phyloP scores from a whole-genome alignment of 2,888 invertebrate genomes.

The Halocaridina rubra region DNA sequence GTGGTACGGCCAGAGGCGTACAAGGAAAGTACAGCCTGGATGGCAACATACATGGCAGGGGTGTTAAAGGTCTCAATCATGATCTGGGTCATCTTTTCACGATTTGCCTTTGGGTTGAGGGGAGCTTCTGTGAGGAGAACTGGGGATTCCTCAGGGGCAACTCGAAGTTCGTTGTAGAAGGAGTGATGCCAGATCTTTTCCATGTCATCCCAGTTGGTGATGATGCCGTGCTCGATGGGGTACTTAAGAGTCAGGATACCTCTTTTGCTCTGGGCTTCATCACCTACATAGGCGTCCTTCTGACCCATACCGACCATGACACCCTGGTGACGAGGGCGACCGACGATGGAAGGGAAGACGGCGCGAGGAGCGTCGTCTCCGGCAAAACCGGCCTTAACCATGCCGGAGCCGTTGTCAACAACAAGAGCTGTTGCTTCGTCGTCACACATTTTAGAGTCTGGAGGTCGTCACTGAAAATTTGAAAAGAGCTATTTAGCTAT shows the following conservation, averaged over 20 bases:
- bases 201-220: conserved; percentile 98
- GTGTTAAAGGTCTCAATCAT: conserved; percentile 93
- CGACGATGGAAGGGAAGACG: conserved; percentile 90
- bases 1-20: conserved; percentile 62
- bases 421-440: too few relatives aligned
- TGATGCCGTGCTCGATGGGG: conserved; percentile 73
- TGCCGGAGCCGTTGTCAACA: too few relatives aligned
- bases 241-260: conserved; percentile 75
- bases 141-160: conserved; percentile 94
- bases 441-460: too few relatives aligned
- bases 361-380: conserved; percentile 90
- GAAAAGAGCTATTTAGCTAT: too few relatives aligned
- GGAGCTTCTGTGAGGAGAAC: conserved; percentile 93
- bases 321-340: conserved; percentile 83
- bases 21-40: conserved; percentile 80
- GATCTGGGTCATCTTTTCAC: conserved; percentile 89
- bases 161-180: conserved; percentile 97
- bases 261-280: conserved; percentile 90
- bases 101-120: conserved; percentile 93
- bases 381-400: conserved; percentile 94
- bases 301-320: conserved; percentile 97
- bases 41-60: conserved; percentile 92
- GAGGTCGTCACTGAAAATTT: too few relatives aligned
- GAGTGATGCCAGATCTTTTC: conserved; percentile 99
- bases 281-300: conserved; percentile 95